Conservation (phyloP, 2,113 vertebrate genomes). For the Caranx melampygus region DNA sequence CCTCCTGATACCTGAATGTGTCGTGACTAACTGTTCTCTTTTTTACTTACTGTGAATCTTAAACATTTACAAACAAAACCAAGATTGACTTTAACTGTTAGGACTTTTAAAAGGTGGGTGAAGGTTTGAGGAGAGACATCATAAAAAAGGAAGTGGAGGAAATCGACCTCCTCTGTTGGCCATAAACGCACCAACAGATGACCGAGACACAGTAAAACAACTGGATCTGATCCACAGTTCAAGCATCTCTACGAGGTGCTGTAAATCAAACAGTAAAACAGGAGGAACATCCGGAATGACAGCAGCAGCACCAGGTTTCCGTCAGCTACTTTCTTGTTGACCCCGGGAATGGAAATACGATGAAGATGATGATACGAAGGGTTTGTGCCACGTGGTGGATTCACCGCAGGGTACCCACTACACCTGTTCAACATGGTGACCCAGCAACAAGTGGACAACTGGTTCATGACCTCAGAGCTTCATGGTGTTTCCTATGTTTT, state of each 20-base stretch:
- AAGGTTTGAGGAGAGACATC: no score
- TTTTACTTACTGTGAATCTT: background rate
- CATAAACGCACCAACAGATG: slow-evolving; percentile 1
- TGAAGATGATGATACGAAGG: background rate
- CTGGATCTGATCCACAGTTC: background rate
- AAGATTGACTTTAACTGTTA: background rate
- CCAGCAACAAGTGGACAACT: background rate
- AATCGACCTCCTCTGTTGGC: slow-evolving; percentile 10
- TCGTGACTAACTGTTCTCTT: background rate
- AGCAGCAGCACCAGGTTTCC: background rate
- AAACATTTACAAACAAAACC: slow-evolving; percentile 14
- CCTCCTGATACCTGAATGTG: slow-evolving; percentile 31
- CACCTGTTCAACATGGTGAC: background rate
- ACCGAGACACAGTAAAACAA: background rate
- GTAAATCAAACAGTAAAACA: background rate
- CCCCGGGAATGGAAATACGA: slow-evolving; percentile 3
- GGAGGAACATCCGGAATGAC: slow-evolving; percentile 43
- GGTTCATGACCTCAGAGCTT: no score
- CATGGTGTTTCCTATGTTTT: no score
- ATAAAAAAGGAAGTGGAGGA: slow-evolving; percentile 9
- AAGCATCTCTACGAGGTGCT: slow-evolving; percentile 2
- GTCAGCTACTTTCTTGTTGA: background rate
- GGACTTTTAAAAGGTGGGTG: background rate
- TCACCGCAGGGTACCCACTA: background rate
- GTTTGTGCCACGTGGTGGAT: background rate